phyloP scores from a whole-genome alignment of 1,140 invertebrate genomes.

The Megalonaias nervosa region DNA sequence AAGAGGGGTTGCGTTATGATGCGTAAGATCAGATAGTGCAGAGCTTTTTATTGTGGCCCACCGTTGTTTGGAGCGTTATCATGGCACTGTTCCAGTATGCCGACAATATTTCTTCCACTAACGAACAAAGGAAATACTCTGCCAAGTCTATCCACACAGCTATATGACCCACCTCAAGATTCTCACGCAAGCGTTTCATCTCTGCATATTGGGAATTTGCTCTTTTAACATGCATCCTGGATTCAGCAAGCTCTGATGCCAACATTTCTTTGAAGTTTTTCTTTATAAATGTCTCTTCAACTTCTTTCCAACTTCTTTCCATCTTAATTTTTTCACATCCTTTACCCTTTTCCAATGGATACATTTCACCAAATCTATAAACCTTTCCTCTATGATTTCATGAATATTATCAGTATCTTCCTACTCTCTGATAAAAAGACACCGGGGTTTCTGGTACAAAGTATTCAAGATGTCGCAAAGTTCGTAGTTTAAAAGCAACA shows the following conservation, averaged over 20 bases:
- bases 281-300: background rate
- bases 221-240: slow-evolving; percentile 27
- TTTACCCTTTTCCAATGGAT: slow-evolving; percentile 18
- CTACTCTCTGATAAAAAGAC: no score
- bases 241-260: slow-evolving; percentile 16
- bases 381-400: background rate
- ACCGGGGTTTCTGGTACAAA: no score
- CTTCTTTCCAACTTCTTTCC: slow-evolving; percentile 22
- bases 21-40: slow-evolving; percentile 19
- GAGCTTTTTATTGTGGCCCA: slow-evolving; percentile 35
- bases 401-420: background rate
- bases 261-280: slow-evolving; percentile 15
- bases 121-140: slow-evolving; percentile 39
- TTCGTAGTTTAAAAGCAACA: no score
- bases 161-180: slow-evolving; percentile 16
- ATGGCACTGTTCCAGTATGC: slow-evolving; percentile 26
- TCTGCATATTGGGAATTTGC: slow-evolving; percentile 22
- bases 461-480: no score
- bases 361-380: background rate
- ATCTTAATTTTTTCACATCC: background rate
- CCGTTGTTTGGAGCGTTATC: slow-evolving; percentile 35
- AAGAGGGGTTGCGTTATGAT: slow-evolving; percentile 32
- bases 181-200: slow-evolving; percentile 23
- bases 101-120: slow-evolving; percentile 39
- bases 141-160: slow-evolving; percentile 46